Base-by-base conservation (phyloP, 2,113 vertebrate species). In the Speoplatyrhinus poulsoni region DNA sequence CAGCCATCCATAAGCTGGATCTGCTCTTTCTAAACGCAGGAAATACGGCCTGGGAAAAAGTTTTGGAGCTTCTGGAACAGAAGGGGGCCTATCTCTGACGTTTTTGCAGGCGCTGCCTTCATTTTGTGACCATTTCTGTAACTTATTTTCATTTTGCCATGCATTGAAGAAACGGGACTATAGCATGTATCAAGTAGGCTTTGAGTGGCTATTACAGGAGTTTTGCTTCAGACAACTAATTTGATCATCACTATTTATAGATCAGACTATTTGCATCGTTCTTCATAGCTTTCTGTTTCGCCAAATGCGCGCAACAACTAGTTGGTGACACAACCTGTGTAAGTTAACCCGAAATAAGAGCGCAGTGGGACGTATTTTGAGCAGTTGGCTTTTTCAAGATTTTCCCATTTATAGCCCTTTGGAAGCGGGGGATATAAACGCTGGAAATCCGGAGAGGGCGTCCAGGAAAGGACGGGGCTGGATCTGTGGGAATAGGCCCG, bases 391-490 rank as follows among this genome's bases (percentile, higher is more conserved):
- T 69, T 80, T 88, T 81, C 74, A 70, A 61, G 71, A 69, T 54
- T 82, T 73, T 79, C 13, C 68, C 12, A 66, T 80, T 76, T 67
- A 70, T 62, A 64, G 4, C 73, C 69, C 74, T 77, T 80, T 82
- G 78, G 83, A 75, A 85, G 65, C 81, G 76, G 81, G 81, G 82
- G 82, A 72, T 71, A 86, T 73, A 83, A 70, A 82, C 79, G 62
- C 70, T 69, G 85, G 82, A 86, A 89, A 89, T 86, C 85, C 90
- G 91, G 90, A 89, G 84, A 84, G 85, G 83, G 85, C 90, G 85
- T 86, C 87, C 91, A 93, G 93, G 93, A 94, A 93, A 94, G 90
- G 86, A 93, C 92, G 93, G 83, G 90, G 93, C 90, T 92, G 87
- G 74, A 84, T 91, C 82, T 53, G 77, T 90, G 89, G 89, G 87